A percentile compares a stretch with the other conserved stretches of the same genome.
These are phyloP conservation scores for Ammospiza maritima DNA, from an alignment of 2,797 vertebrate species.

Conservation along the genomic window DNA sequence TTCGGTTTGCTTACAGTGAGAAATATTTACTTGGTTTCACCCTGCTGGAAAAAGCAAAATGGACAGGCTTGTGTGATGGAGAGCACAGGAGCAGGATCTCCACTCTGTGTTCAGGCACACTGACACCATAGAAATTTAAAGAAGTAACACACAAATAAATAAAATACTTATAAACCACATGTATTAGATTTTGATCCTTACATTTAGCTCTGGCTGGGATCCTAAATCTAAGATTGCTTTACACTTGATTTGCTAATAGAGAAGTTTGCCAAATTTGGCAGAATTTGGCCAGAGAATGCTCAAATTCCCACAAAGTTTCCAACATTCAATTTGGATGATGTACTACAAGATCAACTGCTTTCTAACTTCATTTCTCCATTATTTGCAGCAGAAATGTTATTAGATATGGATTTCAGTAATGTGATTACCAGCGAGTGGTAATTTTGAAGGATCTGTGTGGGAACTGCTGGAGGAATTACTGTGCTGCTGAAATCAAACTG, in stretches of 20 bases:
- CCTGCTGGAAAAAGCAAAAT: neutral
- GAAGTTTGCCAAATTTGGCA: neutral
- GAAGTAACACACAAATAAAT: neutral
- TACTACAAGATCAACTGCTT: constrained; percentile 33
- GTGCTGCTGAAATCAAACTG: neutral
- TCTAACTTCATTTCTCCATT: constrained; percentile 7
- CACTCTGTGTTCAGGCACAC: neutral
- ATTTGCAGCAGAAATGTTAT: constrained; percentile 33
- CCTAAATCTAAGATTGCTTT: neutral
- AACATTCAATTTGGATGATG: constrained; percentile 8
- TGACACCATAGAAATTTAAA: neutral
- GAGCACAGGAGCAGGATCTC: neutral
- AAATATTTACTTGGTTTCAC: neutral
- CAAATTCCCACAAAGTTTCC: neutral
- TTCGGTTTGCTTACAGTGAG: neutral
- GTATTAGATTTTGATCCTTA: neutral
- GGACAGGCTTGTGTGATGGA: neutral
- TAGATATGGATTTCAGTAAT: constrained; percentile 37
- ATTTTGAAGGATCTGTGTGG: constrained; percentile 31
- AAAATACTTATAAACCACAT: neutral
- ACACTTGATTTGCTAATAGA: neutral
- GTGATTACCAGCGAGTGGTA: constrained; percentile 18
- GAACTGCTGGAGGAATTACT: constrained; percentile 23
- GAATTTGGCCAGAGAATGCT: neutral
- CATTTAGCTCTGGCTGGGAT: neutral